Conservation (phyloP, 64 coral and sea anemone genomes). For the Stichodactyla helianthus region DNA sequence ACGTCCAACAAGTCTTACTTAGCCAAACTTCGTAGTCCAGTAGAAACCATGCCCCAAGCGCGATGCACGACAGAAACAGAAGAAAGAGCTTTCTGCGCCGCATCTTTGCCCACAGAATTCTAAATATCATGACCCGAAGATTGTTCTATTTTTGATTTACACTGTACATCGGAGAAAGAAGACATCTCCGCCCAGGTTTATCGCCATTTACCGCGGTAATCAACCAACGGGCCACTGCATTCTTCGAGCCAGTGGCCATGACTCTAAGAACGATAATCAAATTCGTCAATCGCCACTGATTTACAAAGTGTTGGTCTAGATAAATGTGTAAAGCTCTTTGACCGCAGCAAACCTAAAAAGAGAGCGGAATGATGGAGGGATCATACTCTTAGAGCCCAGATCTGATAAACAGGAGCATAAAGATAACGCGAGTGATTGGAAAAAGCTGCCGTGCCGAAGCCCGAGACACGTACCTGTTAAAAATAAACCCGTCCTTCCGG, state of each 20-base stretch:
- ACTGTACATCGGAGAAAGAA: neutral
- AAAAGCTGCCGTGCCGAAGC: neutral
- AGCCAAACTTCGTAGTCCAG: neutral
- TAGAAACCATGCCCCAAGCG: neutral
- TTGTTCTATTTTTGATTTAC: neutral
- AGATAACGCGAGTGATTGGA: neutral
- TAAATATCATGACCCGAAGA: slow-evolving; percentile 15
- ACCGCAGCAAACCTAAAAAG: slow-evolving; percentile 11
- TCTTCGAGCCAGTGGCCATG: neutral
- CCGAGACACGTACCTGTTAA: slow-evolving; percentile 6
- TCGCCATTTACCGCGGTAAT: neutral
- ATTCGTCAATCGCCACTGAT: slow-evolving; percentile 16
- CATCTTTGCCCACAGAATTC: slow-evolving; percentile 16
- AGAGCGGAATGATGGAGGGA: slow-evolving; percentile 3
- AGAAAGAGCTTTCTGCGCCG: neutral
- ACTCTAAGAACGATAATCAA: neutral
- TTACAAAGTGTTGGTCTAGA: neutral
- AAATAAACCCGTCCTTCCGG: neutral
- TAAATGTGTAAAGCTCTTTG: neutral
- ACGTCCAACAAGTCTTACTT: neutral
- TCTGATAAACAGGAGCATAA: slow-evolving; percentile 16
- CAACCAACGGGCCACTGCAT: neutral
- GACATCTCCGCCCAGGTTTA: slow-evolving; percentile 15
- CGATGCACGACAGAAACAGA: neutral
- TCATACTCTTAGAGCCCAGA: neutral